Percentiles rank a stretch among this genome's conserved stretches.
Evolutionary conservation across 2,888 invertebrate genomes (phyloP).

Genomic region (Orthonychiurus folsomi): DNA sequence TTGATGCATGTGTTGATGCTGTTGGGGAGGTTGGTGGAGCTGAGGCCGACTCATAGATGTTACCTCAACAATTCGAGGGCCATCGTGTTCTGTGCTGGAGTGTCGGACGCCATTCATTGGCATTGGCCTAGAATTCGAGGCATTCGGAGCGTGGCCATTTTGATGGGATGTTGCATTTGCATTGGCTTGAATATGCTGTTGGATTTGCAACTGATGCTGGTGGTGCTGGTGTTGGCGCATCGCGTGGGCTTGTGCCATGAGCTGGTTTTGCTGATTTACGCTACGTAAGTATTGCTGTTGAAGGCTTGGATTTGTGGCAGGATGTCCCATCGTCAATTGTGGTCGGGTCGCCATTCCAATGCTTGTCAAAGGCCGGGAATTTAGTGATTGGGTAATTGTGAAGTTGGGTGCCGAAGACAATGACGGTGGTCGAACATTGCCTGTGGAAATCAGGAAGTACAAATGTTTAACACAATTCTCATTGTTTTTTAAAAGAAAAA

Average conservation of each 20-base stretch:
- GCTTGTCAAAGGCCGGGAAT: neutral
- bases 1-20: constrained; percentile 7
- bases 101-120: constrained; percentile 7
- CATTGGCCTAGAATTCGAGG: constrained; percentile 11
- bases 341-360: constrained; percentile 9
- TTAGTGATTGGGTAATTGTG: neutral
- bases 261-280: constrained; percentile 3
- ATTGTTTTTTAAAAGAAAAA: neutral
- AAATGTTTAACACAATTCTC: no score
- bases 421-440: constrained; percentile 10
- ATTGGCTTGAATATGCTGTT: neutral
- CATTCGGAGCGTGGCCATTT: neutral
- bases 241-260: constrained; percentile 13
- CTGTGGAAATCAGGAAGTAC: no score
- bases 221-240: no score
- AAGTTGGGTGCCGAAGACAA: constrained; percentile 13
- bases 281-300: constrained; percentile 9
- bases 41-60: constrained; percentile 11
- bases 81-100: constrained; percentile 14
- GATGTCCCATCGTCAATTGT: constrained; percentile 11
- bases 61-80: constrained; percentile 15
- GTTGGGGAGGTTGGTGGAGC: constrained; percentile 1
- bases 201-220: constrained; percentile 13
- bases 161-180: neutral
- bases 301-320: constrained; percentile 9